Conservation (phyloP, 35 echinoderm and acorn worm genomes). For the Strongylocentrotus purpuratus region DNA sequence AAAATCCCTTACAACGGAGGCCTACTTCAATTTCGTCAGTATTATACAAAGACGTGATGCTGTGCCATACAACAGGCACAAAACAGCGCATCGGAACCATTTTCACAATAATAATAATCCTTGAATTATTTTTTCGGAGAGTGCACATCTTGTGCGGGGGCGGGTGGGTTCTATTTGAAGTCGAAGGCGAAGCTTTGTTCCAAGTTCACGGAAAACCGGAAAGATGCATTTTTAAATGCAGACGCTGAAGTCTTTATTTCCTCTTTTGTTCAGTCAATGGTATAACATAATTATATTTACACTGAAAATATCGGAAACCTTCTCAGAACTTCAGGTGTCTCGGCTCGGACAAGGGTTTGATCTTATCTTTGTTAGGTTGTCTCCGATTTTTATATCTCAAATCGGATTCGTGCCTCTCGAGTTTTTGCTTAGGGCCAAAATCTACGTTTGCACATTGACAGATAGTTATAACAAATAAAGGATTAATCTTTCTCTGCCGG, state of each 20-base stretch:
- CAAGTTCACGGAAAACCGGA: background rate
- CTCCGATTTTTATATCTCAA: background rate
- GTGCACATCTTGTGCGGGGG: too few relatives aligned
- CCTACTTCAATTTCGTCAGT: background rate
- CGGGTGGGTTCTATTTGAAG: background rate
- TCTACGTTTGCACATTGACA: background rate
- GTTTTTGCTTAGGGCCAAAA: background rate
- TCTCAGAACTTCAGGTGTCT: background rate
- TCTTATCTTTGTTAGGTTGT: background rate
- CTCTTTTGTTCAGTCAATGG: background rate
- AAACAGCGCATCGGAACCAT: background rate
- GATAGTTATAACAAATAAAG: background rate
- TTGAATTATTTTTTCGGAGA: background rate
- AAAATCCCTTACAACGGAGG: background rate
- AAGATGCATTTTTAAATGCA: background rate
- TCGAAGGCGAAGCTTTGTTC: background rate
- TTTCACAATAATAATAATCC: background rate
- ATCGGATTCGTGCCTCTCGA: background rate
- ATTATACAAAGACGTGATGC: background rate
- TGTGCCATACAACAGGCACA: background rate
- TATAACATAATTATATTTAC: background rate
- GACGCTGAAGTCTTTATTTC: background rate
- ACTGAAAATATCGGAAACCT: background rate
- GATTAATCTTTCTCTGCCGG: background rate
- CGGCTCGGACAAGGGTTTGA: background rate